Conservation (phyloP, 2,113 vertebrate species). For the Jaculus jaculus region DNA sequence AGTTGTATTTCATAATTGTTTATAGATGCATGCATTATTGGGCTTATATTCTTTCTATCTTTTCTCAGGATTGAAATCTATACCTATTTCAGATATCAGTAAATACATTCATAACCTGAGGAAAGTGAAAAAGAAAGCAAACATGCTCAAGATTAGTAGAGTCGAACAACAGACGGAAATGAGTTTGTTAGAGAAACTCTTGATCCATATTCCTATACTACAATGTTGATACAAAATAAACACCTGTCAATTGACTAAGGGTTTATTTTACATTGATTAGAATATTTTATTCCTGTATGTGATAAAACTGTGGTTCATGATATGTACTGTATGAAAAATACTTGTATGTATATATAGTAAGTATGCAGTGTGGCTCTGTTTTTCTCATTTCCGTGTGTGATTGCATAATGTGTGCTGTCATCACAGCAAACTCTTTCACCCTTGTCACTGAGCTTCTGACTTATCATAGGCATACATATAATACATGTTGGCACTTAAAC, state of each 20-base stretch:
- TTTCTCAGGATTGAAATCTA: background rate
- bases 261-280: background rate
- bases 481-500: no score
- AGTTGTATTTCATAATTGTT: background rate
- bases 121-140: background rate
- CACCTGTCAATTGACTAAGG: background rate
- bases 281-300: background rate
- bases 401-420: background rate
- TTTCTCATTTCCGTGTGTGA: no score
- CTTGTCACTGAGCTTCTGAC: background rate
- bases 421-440: background rate
- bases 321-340: background rate
- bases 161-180: background rate
- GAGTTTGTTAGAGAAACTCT: background rate
- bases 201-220: background rate
- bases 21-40: background rate
- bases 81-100: background rate
- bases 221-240: background rate
- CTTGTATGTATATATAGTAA: background rate
- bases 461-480: no score
- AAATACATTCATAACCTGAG: background rate
- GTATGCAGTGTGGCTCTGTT: background rate
- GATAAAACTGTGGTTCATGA: background rate
- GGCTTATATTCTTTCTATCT: background rate
- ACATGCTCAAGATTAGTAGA: background rate